A percentile compares a stretch with the other conserved stretches of the same genome.
Evolutionary conservation across 1,140 invertebrate species (phyloP).

Genomic region (Caenorhabditis elegans): WBcel235 BX284602.5:1434501-1435000

Average conservation of each 20-base stretch:
- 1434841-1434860: not conserved
- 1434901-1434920: not conserved
- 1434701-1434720: constrained; percentile 38
- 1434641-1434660: too few relatives aligned
- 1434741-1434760: constrained; percentile 36
- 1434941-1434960: not conserved
- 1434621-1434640: too few relatives aligned
- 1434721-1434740: constrained; percentile 37
- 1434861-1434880: constrained; percentile 11
- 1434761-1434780: not conserved
- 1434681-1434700: constrained; percentile 9
- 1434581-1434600: too few relatives aligned
- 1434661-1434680: too few relatives aligned
- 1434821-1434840: not conserved
- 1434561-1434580: too few relatives aligned
- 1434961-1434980: not conserved
- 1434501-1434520: too few relatives aligned
- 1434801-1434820: not conserved
- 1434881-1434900: not conserved
- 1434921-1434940: not conserved
- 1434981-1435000: not conserved
- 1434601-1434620: too few relatives aligned
- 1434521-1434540: too few relatives aligned
- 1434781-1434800: not conserved
- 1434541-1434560: too few relatives aligned